Conservation (phyloP, 1,140 invertebrate genomes). For the Camponotus floridanus region DNA sequence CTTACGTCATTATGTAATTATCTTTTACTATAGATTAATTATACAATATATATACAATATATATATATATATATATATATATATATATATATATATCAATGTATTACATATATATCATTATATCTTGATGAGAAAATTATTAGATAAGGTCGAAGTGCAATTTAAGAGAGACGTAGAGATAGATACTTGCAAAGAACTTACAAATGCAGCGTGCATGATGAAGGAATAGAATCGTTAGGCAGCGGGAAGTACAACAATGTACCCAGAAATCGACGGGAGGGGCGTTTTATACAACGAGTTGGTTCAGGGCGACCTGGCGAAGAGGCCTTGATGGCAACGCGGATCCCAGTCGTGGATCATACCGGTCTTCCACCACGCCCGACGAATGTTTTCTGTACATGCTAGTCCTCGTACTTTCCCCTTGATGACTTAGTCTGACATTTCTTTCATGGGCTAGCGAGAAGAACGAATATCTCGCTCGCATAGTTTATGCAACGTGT, state of each 20-base stretch:
- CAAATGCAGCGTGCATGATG: conserved; percentile 77
- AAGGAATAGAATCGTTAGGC: conserved; percentile 60
- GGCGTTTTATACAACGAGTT: conserved; percentile 82
- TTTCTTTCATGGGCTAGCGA: conserved; percentile 25
- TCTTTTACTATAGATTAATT: background rate
- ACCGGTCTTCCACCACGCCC: conserved; percentile 69
- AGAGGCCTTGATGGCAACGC: conserved; percentile 72
- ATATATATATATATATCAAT: background rate
- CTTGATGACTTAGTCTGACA: conserved; percentile 44
- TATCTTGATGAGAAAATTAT: background rate
- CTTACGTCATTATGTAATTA: background rate
- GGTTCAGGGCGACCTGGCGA: conserved; percentile 62
- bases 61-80: background rate
- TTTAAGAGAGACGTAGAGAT: background rate
- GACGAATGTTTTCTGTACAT: conserved; percentile 31
- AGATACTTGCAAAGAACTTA: conserved; percentile 73
- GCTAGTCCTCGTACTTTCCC: conserved; percentile 52
- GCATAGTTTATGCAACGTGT: background rate
- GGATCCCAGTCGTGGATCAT: conserved; percentile 53
- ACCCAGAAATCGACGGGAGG: conserved; percentile 74
- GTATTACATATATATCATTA: background rate
- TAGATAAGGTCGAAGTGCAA: background rate
- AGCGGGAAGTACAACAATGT: conserved; percentile 76
- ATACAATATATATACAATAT: background rate
- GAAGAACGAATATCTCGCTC: background rate